phyloP scores from a whole-genome alignment of 2,888 invertebrate species.

The Lasioglossum morio region DNA sequence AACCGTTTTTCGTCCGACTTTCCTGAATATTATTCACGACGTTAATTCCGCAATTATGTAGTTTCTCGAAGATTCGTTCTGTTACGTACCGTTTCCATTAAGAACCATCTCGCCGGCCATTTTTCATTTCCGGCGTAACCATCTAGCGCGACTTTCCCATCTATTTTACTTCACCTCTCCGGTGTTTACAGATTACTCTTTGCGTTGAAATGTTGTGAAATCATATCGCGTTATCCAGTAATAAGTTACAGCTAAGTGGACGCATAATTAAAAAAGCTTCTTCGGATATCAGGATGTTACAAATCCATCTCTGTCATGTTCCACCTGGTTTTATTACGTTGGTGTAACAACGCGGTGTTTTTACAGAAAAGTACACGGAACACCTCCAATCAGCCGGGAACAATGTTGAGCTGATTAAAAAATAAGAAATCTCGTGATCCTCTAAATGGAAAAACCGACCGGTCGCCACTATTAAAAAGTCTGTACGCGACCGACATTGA shows the following conservation, averaged over 20 bases:
- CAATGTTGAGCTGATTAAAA: background rate
- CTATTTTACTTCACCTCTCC: background rate
- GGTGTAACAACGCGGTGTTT: too few relatives aligned
- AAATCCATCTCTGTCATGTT: too few relatives aligned
- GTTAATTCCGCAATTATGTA: slow-evolving; percentile 16
- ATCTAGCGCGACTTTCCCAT: background rate
- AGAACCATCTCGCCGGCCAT: background rate
- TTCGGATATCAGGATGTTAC: too few relatives aligned
- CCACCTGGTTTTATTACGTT: too few relatives aligned
- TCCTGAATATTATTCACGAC: slow-evolving; percentile 13
- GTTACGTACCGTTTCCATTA: slow-evolving; percentile 18
- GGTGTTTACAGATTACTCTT: slow-evolving; percentile 16
- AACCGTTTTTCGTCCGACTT: background rate
- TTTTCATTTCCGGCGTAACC: slow-evolving; percentile 11
- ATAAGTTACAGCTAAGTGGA: too few relatives aligned
- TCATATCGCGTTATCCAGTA: background rate
- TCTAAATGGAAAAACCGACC: background rate
- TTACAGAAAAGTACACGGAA: too few relatives aligned
- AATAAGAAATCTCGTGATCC: background rate
- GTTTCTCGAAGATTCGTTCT: slow-evolving; percentile 7
- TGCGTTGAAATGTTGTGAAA: background rate
- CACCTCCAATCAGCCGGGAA: background rate
- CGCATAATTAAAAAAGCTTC: background rate
- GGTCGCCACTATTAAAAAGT: background rate
- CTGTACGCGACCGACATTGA: background rate